Conservation (phyloP, 2,888 invertebrate genomes). For the Xestia c-nigrum region DNA sequence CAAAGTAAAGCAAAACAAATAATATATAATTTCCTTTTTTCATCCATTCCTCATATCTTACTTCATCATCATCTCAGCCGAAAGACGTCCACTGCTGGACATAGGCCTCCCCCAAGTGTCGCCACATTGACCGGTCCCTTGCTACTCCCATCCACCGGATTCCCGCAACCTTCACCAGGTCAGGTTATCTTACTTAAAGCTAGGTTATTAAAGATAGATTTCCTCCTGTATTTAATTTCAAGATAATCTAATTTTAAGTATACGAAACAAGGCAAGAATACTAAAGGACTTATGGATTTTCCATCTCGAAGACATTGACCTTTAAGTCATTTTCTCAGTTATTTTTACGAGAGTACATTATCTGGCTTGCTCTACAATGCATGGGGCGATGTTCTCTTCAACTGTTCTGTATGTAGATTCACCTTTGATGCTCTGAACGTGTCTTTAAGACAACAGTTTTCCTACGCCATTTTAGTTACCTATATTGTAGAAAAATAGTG, state of each 20-base stretch:
- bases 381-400: not conserved
- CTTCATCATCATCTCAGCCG: too few species aligned
- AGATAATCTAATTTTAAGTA: not conserved
- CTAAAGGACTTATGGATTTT: conserved; percentile 1
- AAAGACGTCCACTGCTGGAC: too few species aligned
- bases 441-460: conserved; percentile 1
- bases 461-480: not conserved
- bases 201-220: not conserved
- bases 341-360: not conserved
- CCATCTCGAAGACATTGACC: not conserved
- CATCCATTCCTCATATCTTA: not conserved
- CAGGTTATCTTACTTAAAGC: not conserved
- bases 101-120: too few species aligned
- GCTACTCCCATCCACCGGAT: too few species aligned
- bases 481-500: conserved; percentile 17
- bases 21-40: not conserved
- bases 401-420: conserved; percentile 31
- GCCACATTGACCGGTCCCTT: too few species aligned
- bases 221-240: not conserved
- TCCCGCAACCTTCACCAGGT: too few species aligned
- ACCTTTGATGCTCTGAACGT: conserved; percentile 11
- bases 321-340: not conserved
- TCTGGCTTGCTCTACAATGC: not conserved
- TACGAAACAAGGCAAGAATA: not conserved
- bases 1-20: not conserved